Evolutionary conservation across 2,113 vertebrate species (phyloP), one percentile per base, ranked within the genome.

Genomic region (Calypte anna): DNA sequence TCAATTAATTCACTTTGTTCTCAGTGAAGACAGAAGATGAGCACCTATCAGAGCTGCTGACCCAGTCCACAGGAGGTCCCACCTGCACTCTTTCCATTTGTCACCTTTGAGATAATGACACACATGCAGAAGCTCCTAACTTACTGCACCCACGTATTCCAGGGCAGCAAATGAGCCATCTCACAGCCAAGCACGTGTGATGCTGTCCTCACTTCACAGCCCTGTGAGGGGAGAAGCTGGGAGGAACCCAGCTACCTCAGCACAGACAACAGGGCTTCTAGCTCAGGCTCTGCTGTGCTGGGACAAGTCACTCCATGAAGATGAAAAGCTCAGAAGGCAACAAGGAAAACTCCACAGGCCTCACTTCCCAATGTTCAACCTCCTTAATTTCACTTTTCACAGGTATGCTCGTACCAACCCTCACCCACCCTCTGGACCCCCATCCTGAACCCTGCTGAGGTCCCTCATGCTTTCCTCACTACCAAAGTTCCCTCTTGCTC

Each of bases 21-120:
- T 25, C 18, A 15, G 6, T 4, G 16, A 44, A 43, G 80, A 27
- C 0, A 1, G 11, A 5, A 23, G 38, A 13, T 3, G 10, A 48
- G 59, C 5, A 13, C 3, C 4, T 3, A 43, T 12, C 20, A 43
- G 20, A 66, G 28, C 2, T 80, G 68, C 22, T 27, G 25, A 19
- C 61, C 43, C 20, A 14, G 5, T 33, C 43, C 12, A 38, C 36
- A 38, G 36, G 36, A 38, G 36, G 36, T 38, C 36, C 36, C 36
- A 7, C 1, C 40, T 40, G 40, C 40, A 12, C 40, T 40, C 12
- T 40, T 18, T 2, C 36, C 12, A 4, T 57, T 23, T 33, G 28
- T 44, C 66, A 53, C 44, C 44, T 36, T 43, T 14, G 23, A 38
- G 63, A 44, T 61, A n/a, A 50, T 40, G 40, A 40, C 27, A 70